Conservation (phyloP, 2,797 vertebrate genomes). For the Acrocephalus scirpaceus region DNA sequence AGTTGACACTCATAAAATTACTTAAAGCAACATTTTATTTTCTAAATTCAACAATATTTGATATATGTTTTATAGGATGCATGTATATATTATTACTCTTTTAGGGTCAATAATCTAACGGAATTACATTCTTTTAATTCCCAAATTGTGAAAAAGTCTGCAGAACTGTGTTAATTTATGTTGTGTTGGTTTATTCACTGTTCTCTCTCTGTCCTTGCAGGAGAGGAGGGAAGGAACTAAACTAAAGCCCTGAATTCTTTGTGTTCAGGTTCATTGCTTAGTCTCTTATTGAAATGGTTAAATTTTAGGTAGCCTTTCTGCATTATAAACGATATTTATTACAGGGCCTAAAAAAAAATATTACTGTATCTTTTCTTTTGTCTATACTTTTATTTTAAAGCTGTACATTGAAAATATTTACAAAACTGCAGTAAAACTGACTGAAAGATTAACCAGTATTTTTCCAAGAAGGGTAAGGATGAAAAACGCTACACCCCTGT, state of each 20-base stretch:
- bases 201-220: neutral
- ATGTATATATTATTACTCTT: neutral
- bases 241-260: neutral
- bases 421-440: conserved; percentile 1
- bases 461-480: conserved; percentile 28
- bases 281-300: neutral
- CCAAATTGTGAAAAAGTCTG: neutral
- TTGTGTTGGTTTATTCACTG: neutral
- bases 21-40: neutral
- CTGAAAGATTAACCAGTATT: conserved; percentile 4
- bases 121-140: neutral
- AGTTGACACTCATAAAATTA: neutral
- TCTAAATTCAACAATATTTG: neutral
- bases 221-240: neutral
- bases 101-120: neutral
- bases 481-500: conserved; percentile 26
- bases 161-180: neutral
- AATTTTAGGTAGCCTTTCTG: neutral
- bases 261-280: neutral
- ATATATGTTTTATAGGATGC: neutral
- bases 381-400: neutral
- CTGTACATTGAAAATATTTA: neutral
- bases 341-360: neutral
- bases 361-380: neutral
- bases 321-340: neutral